Evolutionary conservation across 2,797 vertebrate species (phyloP), one percentile per base, ranked within the genome.

Genomic region (Danio choprae): DNA sequence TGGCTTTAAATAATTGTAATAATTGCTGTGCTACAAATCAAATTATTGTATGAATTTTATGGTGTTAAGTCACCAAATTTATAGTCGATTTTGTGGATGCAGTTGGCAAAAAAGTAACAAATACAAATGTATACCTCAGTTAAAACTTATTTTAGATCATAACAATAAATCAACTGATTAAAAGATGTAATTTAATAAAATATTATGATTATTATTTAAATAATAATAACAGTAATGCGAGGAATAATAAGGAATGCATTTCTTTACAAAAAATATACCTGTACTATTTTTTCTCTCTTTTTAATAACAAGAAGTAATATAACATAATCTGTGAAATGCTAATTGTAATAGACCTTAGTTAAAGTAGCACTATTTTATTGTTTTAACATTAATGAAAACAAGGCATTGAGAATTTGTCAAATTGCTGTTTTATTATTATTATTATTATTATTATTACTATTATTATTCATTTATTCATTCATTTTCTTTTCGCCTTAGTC

Each of bases 21-120:
- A 44, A 72, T 8, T 44, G 69, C 53, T 72, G 2, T 20, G 36
- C 29, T 18, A 36, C 48, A 53, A 75, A 64, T 53, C 36, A 41
- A 51, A 40, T 51, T 51, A n/a, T n/a, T n/a, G n/a, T n/a, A n/a
- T n/a, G n/a, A n/a, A n/a, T n/a, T n/a, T n/a, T n/a, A 64, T 75
- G 12, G 53, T 1, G 29, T 1, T 29, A 29, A 29, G 3, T 29
- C 29, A 29, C 29, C 29, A 29, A 29, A 29, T 29, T 29, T 29
- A 29, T 29, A 29, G 29, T 29, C 18, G 1, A 44, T 64, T 11
- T 20, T 65, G 18, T 46, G n/a, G 18, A 15, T 18, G 38, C 38
- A 3, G 29, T 29, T 29, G 29, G 29, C 29, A 29, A 29, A 29
- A 29, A 29, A 29, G 29, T 29, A 29, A 29, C 29, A 29, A 29